Evolutionary conservation across 2,888 invertebrate species (phyloP), one percentile per base, ranked within the genome.

Genomic region (Sialis lutaria): DNA sequence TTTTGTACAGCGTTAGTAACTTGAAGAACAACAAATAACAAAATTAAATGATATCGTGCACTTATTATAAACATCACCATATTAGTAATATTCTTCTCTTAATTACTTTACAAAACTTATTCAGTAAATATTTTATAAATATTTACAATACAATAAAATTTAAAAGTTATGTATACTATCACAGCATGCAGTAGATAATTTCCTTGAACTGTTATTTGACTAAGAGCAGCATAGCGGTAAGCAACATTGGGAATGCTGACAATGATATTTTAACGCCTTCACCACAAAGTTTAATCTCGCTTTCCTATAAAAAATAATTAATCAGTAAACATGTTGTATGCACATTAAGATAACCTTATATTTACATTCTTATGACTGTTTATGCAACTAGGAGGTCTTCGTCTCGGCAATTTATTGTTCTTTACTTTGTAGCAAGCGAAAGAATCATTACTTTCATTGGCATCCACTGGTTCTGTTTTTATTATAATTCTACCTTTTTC

Each of bases 311-410:
- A 8, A 13, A 42, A 22, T 31, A 42, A 22, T 31, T 22, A 8
- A 22, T 30, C 10, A 13, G 10, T 42, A 6, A 42, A 31, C n/a
- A 42, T 37, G n/a, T 8, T 37, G 35, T 10, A 37, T 10, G n/a
- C 7, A 12, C 4, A 2, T 6, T 7, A 41, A 6, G n/a, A 13
- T 42, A 7, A 5, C 6, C 31, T 31, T 31, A 10, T 12, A 65
- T 75, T 76, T 64, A 86, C 87, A 60, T 82, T 81, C 22, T 74
- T 72, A 64, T 85, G 84, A 55, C 75, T 74, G 52, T 79, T 79
- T 52, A 87, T 85, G 60, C 87, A 87, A 46, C 81, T 82, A 51
- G 70, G 70, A 10, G 86, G 84, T 53, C 77, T 75, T 53, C 76
- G 72, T 50, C 86, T 70, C 42, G 74, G 73, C 51, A 82, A 67